Evolutionary conservation across 2,888 invertebrate species (phyloP), one percentile per base, ranked within the genome.

Genomic region (Eulithis prunata): DNA sequence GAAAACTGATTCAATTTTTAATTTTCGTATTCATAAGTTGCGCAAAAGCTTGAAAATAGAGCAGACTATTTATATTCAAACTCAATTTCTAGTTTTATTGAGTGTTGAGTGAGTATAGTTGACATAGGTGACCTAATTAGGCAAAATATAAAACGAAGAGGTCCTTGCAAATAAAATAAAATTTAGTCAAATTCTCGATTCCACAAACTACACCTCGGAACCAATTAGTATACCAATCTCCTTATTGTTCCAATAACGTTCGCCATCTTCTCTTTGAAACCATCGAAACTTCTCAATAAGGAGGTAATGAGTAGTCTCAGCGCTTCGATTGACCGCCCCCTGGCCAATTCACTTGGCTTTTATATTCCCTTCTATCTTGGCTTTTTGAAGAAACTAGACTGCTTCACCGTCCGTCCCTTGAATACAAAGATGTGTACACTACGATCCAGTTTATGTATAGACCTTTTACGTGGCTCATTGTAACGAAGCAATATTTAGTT

Each of bases 321-420:
- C 84, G 89, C 81, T 87, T 91, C 88, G 81, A 90, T 90, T 90
- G 91, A 89, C 90, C 89, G 85, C 86, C 86, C 82, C 85, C 75
- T 72, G 75, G 79, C 82, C 87, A 85, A 88, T 89, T 87, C 87
- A 81, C 86, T 86, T 81, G 82, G 80, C 78, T 21, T 86, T 87
- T 86, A 83, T 87, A 88, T 82, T 86, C 86, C 86, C 79, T 81
- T 81, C 82, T 81, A 82, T 84, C 82, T 81, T 76, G 76, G 77
- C 84, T 80, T 83, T 84, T 83, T 83, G 82, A 86, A 83, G 78
- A 76, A 81, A 81, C 62, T 69, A 71, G 77, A 76, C 74, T 77
- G 71, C 78, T 77, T 77, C 74, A 72, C 75, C 78, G 78, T 75
- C 64, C 71, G 72, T 74, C 72, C 73, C 72, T 77, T 76, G 83